Evolutionary conservation across 2,888 invertebrate genomes (phyloP).

Genomic region (Lissonota sp.): DNA sequence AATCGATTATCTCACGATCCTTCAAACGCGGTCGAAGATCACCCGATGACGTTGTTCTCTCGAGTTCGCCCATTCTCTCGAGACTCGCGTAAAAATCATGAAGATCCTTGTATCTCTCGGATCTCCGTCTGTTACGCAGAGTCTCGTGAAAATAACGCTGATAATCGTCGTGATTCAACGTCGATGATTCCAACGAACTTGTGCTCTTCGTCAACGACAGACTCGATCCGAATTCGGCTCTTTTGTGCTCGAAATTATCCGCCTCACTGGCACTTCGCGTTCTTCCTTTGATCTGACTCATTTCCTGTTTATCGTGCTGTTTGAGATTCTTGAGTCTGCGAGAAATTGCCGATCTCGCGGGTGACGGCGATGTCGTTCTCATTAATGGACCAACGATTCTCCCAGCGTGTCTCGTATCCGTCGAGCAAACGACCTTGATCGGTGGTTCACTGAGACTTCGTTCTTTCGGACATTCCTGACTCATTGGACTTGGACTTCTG

Average conservation of each 20-base stretch:
- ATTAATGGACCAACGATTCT: constrained; percentile 66
- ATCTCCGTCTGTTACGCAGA: constrained; percentile 88
- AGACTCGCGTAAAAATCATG: constrained; percentile 94
- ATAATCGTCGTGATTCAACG: constrained; percentile 86
- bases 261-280: constrained; percentile 89
- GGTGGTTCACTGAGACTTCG: constrained; percentile 89
- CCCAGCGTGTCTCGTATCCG: constrained; percentile 61
- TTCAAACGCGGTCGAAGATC: constrained; percentile 90
- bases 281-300: constrained; percentile 84
- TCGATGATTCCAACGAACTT: constrained; percentile 83
- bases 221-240: constrained; percentile 72
- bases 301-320: constrained; percentile 66
- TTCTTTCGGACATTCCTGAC: constrained; percentile 82
- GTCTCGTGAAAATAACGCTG: constrained; percentile 89
- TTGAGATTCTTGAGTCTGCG: constrained; percentile 87
- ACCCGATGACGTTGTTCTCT: constrained; percentile 89
- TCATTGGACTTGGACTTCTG: constrained; percentile 80
- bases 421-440: constrained; percentile 80
- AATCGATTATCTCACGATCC: constrained; percentile 93
- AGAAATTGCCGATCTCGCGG: constrained; percentile 88
- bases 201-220: constrained; percentile 83
- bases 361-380: constrained; percentile 86
- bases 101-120: constrained; percentile 92
- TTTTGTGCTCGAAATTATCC: constrained; percentile 79
- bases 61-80: constrained; percentile 93